Conservation (phyloP, 92 coral and sea anemone genomes). For the Palythoa grandis region DNA sequence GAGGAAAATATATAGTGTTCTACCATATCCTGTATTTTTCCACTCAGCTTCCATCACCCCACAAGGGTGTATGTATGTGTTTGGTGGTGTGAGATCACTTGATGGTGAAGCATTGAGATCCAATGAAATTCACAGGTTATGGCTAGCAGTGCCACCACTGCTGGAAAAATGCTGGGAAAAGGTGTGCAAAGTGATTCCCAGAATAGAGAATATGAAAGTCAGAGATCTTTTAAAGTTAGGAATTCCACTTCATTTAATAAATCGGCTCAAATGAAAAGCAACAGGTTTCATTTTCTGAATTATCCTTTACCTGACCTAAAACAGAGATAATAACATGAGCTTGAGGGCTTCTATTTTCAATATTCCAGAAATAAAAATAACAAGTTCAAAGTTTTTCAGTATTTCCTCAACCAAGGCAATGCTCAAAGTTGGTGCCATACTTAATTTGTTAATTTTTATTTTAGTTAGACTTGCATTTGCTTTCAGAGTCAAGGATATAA, state of each 20-base stretch:
- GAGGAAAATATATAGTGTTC: slow-evolving; percentile 71
- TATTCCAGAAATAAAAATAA: too few relatives aligned
- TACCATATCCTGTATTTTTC: slow-evolving; percentile 86
- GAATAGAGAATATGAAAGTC: slow-evolving; percentile 34
- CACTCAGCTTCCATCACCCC: slow-evolving; percentile 95
- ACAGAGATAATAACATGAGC: too few relatives aligned
- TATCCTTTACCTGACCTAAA: too few relatives aligned
- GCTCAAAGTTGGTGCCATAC: too few relatives aligned
- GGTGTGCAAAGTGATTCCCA: slow-evolving; percentile 55
- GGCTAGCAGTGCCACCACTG: slow-evolving; percentile 81
- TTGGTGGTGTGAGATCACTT: slow-evolving; percentile 90
- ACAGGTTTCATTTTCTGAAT: too few relatives aligned
- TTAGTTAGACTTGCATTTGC: too few relatives aligned
- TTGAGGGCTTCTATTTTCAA: too few relatives aligned
- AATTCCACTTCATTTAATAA: slow-evolving; percentile 61
- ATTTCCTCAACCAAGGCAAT: too few relatives aligned
- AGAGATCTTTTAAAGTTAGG: slow-evolving; percentile 59
- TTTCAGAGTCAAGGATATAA: too few relatives aligned
- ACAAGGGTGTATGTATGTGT: slow-evolving; percentile 88
- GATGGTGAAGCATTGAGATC: slow-evolving; percentile 69
- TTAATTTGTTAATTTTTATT: too few relatives aligned
- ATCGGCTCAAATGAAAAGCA: slow-evolving; percentile 2
- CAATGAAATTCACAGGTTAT: slow-evolving; percentile 74
- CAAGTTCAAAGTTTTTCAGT: too few relatives aligned
- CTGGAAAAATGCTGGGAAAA: slow-evolving; percentile 68